These are phyloP conservation scores for Hydropsyche tenuis DNA, from an alignment of 1,140 invertebrate genomes.

Conservation along the genomic window DNA sequence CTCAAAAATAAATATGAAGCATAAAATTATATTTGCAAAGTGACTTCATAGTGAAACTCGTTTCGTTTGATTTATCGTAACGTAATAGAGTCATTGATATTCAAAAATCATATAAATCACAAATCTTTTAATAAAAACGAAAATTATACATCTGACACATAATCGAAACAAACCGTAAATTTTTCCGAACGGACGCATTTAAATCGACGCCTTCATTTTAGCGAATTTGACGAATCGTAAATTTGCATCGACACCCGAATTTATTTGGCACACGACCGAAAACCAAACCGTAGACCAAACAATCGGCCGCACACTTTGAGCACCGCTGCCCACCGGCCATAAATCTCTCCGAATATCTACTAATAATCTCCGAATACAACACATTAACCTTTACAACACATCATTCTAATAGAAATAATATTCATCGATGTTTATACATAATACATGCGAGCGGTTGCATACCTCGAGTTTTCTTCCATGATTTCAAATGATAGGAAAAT, in stretches of 20 bases:
- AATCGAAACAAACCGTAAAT: too few species aligned
- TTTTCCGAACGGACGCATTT: too few species aligned
- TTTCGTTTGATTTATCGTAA: background rate
- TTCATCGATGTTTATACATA: slow-evolving; percentile 36
- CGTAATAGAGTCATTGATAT: slow-evolving; percentile 17
- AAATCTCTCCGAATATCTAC: slow-evolving; percentile 47
- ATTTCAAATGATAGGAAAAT: background rate
- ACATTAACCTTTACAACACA: slow-evolving; percentile 49
- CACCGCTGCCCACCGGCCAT: slow-evolving; percentile 30
- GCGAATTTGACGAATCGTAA: background rate
- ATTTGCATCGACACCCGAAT: background rate
- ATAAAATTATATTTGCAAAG: slow-evolving; percentile 20
- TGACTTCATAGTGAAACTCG: background rate
- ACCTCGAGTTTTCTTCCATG: background rate
- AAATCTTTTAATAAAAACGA: background rate
- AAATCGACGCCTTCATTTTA: background rate
- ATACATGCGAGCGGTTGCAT: background rate
- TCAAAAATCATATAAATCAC: slow-evolving; percentile 9
- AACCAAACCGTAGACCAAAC: too few species aligned
- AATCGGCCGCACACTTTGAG: slow-evolving; percentile 27
- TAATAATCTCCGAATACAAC: slow-evolving; percentile 48
- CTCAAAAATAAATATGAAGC: background rate
- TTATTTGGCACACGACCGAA: too few species aligned
- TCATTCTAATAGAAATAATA: slow-evolving; percentile 46
- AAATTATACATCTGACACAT: too few species aligned